Percentiles rank a stretch among this genome's conserved stretches.
These are phyloP conservation scores for Alca torda DNA, from an alignment of 2,797 vertebrate species.

Conservation along the genomic window DNA sequence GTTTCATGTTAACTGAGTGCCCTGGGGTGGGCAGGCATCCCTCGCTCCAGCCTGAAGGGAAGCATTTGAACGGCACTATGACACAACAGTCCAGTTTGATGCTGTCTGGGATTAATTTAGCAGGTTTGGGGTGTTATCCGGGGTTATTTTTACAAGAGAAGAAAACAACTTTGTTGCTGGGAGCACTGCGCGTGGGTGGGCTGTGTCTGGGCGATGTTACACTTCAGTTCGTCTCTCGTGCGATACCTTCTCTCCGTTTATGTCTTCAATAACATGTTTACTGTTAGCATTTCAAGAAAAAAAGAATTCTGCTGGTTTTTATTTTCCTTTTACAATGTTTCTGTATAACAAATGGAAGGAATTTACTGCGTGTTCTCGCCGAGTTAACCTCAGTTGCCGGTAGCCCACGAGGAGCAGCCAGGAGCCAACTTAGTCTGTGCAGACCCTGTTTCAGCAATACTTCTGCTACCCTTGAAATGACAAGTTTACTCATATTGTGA, in stretches of 20 bases:
- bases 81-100: background rate
- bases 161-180: background rate
- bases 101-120: background rate
- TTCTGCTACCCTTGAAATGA: background rate
- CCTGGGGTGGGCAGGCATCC: background rate
- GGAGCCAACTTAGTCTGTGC: background rate
- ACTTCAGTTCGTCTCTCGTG: background rate
- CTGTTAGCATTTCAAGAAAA: background rate
- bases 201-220: background rate
- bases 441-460: accelerated
- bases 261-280: background rate
- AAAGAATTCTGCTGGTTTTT: background rate
- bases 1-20: background rate
- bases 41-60: background rate
- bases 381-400: background rate
- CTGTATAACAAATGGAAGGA: background rate
- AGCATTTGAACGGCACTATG: background rate
- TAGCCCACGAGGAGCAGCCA: background rate
- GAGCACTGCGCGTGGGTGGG: background rate
- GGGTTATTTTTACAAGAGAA: background rate
- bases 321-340: background rate
- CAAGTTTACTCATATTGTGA: background rate
- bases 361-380: accelerated
- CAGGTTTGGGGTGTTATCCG: background rate
- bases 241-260: background rate